phyloP scores from a whole-genome alignment of 2,888 invertebrate species.

The Zygothrica quintamaculata region DNA sequence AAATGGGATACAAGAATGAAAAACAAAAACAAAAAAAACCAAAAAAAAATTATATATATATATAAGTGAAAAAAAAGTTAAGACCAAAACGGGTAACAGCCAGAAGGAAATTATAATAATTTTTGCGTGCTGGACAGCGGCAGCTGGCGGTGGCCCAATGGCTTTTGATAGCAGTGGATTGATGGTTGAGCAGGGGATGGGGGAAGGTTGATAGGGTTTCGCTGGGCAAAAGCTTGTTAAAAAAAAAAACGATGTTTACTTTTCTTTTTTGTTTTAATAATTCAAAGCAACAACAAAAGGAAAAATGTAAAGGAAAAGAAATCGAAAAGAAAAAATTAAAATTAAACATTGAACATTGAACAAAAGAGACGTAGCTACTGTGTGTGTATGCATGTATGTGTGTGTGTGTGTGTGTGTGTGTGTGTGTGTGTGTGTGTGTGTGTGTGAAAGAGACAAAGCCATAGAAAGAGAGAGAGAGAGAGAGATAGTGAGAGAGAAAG shows the following conservation, averaged over 20 bases:
- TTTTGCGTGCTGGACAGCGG: constrained; percentile 67
- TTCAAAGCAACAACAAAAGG: constrained; percentile 52
- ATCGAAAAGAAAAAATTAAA: constrained; percentile 54
- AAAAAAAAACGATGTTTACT: constrained; percentile 37
- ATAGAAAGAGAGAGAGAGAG: too few species aligned
- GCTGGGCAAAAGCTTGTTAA: constrained; percentile 40
- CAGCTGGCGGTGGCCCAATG: constrained; percentile 40
- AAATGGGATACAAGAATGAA: constrained; percentile 11
- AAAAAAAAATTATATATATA: too few species aligned
- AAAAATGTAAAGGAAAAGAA: constrained; percentile 39
- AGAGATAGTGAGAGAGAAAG: constrained; percentile 5
- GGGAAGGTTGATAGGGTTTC: constrained; percentile 3
- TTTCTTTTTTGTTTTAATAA: constrained; percentile 53
- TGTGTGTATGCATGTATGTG: not conserved
- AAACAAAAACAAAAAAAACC: constrained; percentile 6
- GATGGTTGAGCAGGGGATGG: constrained; percentile 12
- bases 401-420: not conserved
- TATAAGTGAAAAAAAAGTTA: constrained; percentile 35
- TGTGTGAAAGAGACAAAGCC: too few species aligned
- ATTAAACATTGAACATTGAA: constrained; percentile 57
- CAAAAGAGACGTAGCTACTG: constrained; percentile 20
- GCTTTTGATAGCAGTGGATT: not conserved
- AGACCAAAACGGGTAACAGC: constrained; percentile 40
- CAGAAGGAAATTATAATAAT: constrained; percentile 70
- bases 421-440: too few species aligned